A percentile compares a stretch with the other conserved stretches of the same genome.
These are phyloP conservation scores for Chrysotoxum bicinctum DNA, from an alignment of 2,888 invertebrate species.

Conservation along the genomic window DNA sequence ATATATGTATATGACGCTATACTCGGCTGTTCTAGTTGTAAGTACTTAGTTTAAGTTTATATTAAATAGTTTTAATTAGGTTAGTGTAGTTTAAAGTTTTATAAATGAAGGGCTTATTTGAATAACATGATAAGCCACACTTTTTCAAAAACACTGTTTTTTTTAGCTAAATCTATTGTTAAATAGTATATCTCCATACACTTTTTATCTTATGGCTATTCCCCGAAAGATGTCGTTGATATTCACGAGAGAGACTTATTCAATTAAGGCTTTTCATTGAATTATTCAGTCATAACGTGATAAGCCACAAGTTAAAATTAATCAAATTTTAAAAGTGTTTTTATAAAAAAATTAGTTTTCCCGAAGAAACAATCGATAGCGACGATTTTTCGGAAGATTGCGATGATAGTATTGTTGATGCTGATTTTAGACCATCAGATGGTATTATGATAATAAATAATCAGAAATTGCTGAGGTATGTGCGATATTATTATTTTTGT, in stretches of 20 bases:
- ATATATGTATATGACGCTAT: too few relatives aligned
- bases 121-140: background rate
- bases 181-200: background rate
- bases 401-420: background rate
- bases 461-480: too few relatives aligned
- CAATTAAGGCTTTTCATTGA: background rate
- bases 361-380: background rate
- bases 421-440: background rate
- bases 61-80: too few relatives aligned
- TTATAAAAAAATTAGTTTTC: constrained; percentile 1
- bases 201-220: too few relatives aligned
- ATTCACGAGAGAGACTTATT: background rate
- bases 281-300: background rate
- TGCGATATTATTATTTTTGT: background rate
- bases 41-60: too few relatives aligned
- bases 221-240: background rate
- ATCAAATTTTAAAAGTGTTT: background rate
- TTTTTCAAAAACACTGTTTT: background rate
- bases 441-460: too few relatives aligned
- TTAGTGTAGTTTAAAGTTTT: too few relatives aligned
- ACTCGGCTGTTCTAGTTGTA: too few relatives aligned
- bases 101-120: background rate
- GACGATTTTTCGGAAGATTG: constrained; percentile 1
- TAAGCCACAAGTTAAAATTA: background rate
- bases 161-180: background rate